These are phyloP conservation scores for Cryptocheilus praepositus DNA, from an alignment of 2,888 invertebrate genomes.

Conservation along the genomic window DNA sequence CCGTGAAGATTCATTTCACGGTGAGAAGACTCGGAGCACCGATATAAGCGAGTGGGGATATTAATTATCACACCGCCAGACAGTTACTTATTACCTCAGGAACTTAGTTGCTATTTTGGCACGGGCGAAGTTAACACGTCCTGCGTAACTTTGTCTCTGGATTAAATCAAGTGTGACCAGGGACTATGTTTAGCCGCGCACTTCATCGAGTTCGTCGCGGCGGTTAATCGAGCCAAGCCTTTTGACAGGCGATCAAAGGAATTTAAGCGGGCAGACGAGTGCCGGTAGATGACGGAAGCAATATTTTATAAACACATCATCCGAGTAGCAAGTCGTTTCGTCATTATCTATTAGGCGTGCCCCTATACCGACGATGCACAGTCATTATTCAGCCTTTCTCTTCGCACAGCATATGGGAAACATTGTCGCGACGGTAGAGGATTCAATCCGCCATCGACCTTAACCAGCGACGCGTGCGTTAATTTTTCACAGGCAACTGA, in stretches of 20 bases:
- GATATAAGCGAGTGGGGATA: constrained; percentile 32
- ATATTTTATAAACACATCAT: not conserved
- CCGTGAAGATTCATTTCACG: constrained; percentile 25
- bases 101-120: constrained; percentile 53
- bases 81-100: constrained; percentile 44
- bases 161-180: constrained; percentile 31
- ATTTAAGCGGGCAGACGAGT: not conserved
- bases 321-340: too few relatives aligned
- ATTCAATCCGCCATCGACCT: not conserved
- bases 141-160: constrained; percentile 36
- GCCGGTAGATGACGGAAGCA: not conserved
- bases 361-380: not conserved
- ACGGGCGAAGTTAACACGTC: constrained; percentile 29
- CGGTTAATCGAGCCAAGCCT: too few relatives aligned
- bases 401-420: too few relatives aligned
- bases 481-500: not conserved
- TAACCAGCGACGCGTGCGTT: not conserved
- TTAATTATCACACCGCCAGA: constrained; percentile 40
- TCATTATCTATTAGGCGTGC: not conserved
- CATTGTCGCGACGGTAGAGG: too few relatives aligned
- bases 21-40: constrained; percentile 22
- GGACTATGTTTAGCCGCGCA: constrained; percentile 27
- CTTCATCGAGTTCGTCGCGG: too few relatives aligned
- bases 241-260: constrained; percentile 3
- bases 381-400: not conserved